These are phyloP conservation scores for Alca torda DNA, from an alignment of 2,797 vertebrate species.

Conservation along the genomic window DNA sequence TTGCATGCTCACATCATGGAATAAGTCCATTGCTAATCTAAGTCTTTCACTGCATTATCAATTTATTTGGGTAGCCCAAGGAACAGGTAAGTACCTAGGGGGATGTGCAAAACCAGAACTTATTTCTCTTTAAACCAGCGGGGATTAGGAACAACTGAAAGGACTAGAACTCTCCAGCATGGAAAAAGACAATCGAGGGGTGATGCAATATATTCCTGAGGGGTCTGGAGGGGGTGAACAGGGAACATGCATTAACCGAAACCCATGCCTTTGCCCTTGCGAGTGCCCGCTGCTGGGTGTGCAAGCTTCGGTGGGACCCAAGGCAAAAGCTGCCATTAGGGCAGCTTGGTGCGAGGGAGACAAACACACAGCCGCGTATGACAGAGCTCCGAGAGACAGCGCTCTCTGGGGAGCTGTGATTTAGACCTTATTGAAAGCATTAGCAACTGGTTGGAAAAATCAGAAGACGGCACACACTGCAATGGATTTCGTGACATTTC, in stretches of 20 bases:
- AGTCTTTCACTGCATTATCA: not conserved
- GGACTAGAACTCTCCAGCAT: not conserved
- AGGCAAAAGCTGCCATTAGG: not conserved
- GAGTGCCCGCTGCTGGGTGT: not conserved
- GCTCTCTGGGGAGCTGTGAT: not conserved
- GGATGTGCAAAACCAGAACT: not conserved
- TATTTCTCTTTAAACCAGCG: not conserved
- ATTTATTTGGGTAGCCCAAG: not conserved
- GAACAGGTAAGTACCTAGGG: not conserved
- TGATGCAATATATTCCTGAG: not conserved
- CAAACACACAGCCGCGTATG: accelerated
- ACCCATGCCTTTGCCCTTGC: not conserved
- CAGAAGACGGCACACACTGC: not conserved
- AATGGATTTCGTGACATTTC: slow-evolving; percentile 38
- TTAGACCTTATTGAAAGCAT: not conserved
- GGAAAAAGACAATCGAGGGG: not conserved
- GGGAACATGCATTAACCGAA: not conserved
- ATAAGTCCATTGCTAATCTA: not conserved
- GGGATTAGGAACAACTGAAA: not conserved
- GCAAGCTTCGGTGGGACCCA: not conserved
- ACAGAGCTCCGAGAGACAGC: not conserved
- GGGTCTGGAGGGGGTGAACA: not conserved
- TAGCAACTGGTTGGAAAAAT: not conserved
- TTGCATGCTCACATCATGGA: not conserved
- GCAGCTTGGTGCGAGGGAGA: not conserved